Percentiles rank a stretch among this genome's conserved stretches.
Conservation (phyloP, 2,888 invertebrate species). For the Tinea semifulvella region DNA sequence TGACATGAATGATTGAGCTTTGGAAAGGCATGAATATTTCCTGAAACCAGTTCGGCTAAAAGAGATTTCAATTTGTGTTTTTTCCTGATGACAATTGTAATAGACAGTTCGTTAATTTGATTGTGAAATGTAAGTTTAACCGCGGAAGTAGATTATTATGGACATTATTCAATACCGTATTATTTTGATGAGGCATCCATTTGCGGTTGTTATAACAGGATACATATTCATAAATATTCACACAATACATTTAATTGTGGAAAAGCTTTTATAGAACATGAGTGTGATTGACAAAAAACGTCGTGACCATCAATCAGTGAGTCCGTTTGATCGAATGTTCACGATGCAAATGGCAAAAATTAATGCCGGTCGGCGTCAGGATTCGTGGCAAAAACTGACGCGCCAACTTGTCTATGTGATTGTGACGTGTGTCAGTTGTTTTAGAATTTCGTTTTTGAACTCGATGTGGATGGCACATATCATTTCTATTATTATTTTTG, state of each 20-base stretch:
- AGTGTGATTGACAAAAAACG: slow-evolving; percentile 52
- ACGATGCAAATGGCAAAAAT: slow-evolving; percentile 26
- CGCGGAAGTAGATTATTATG: slow-evolving; percentile 2
- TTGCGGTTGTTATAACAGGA: slow-evolving; percentile 10
- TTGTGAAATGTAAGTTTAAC: slow-evolving; percentile 7
- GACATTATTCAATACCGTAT: slow-evolving; percentile 4
- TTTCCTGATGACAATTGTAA: background rate
- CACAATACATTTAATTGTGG: slow-evolving; percentile 29
- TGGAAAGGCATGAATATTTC: slow-evolving; percentile 31
- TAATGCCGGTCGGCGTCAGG: slow-evolving; percentile 26
- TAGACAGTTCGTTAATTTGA: background rate
- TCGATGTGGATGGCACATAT: slow-evolving; percentile 15
- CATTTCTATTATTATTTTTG: slow-evolving; percentile 13
- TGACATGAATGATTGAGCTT: slow-evolving; percentile 58
- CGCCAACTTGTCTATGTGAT: slow-evolving; percentile 50
- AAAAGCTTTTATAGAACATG: slow-evolving; percentile 45
- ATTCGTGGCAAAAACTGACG: slow-evolving; percentile 36
- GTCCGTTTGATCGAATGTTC: slow-evolving; percentile 38
- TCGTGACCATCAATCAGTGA: slow-evolving; percentile 49
- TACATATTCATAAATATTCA: slow-evolving; percentile 57
- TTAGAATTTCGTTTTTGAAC: slow-evolving; percentile 27
- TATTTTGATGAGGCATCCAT: slow-evolving; percentile 12
- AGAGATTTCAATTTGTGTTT: slow-evolving; percentile 31
- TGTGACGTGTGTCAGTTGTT: slow-evolving; percentile 31
- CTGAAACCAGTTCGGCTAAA: slow-evolving; percentile 28